phyloP scores from a whole-genome alignment of 2,113 vertebrate genomes.

The Daubentonia madagascariensis region DNA sequence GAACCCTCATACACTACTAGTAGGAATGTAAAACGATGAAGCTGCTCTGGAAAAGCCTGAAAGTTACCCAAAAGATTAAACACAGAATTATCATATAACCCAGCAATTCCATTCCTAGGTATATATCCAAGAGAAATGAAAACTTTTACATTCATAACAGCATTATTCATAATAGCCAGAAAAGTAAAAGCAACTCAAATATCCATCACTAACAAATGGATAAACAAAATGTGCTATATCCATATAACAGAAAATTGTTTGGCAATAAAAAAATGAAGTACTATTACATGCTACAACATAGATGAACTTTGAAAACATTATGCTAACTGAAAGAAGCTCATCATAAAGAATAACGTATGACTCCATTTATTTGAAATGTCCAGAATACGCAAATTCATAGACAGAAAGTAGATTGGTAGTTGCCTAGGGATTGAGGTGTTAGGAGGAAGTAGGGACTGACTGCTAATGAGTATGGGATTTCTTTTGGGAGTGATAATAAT shows the following conservation, averaged over 20 bases:
- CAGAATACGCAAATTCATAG: neutral
- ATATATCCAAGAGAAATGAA: neutral
- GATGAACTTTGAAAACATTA: neutral
- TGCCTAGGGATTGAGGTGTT: neutral
- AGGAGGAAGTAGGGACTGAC: neutral
- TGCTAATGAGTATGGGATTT: neutral
- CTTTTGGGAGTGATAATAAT: neutral
- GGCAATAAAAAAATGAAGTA: neutral
- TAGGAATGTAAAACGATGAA: neutral
- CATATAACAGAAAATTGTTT: neutral
- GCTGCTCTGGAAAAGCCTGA: neutral
- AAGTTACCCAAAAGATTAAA: neutral
- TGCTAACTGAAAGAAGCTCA: neutral
- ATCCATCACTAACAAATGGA: neutral
- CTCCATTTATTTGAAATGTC: neutral
- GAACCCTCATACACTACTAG: neutral
- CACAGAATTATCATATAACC: neutral
- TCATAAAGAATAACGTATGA: neutral
- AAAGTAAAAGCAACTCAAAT: neutral
- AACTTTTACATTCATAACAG: neutral
- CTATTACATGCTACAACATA: neutral
- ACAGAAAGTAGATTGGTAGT: neutral
- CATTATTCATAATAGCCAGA: neutral
- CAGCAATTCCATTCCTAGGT: neutral
- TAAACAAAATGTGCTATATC: neutral